Evolutionary conservation across 37 sponge, comb jelly and placozoan species (phyloP).

Genomic region (Diacarnus erythraeanus): DNA sequence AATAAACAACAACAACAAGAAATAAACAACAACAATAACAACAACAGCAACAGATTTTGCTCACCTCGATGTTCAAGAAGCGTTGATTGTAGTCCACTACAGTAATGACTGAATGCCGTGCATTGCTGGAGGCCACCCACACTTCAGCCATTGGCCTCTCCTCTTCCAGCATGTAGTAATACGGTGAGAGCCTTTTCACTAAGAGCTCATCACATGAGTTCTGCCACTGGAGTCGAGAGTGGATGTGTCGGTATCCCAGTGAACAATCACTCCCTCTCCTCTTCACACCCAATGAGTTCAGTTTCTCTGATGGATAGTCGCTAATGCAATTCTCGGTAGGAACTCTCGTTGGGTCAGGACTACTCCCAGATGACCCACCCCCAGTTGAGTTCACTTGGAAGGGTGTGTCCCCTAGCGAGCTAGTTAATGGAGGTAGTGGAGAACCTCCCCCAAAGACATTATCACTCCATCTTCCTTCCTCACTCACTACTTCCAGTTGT

Average conservation of each 20-base stretch:
- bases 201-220: not conserved
- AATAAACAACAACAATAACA: not conserved
- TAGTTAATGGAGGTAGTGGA: no score
- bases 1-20: not conserved
- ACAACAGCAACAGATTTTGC: not conserved
- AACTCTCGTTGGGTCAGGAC: not conserved
- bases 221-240: not conserved
- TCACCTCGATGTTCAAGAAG: slow-evolving; percentile 58
- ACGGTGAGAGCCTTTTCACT: not conserved
- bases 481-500: not conserved
- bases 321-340: not conserved
- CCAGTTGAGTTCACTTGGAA: not conserved
- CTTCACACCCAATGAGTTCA: no score
- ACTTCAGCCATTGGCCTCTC: slow-evolving; percentile 32
- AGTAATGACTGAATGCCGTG: slow-evolving; percentile 31
- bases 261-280: not conserved
- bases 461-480: not conserved
- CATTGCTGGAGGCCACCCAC: slow-evolving; percentile 59
- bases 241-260: not conserved
- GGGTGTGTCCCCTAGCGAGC: not conserved
- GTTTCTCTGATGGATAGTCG: no score
- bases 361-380: not conserved
- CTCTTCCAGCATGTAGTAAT: not conserved
- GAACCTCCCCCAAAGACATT: not conserved
- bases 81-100: slow-evolving; percentile 56